These are phyloP conservation scores for Melanocharis versteri DNA, from an alignment of 2,113 vertebrate genomes.

Conservation along the genomic window DNA sequence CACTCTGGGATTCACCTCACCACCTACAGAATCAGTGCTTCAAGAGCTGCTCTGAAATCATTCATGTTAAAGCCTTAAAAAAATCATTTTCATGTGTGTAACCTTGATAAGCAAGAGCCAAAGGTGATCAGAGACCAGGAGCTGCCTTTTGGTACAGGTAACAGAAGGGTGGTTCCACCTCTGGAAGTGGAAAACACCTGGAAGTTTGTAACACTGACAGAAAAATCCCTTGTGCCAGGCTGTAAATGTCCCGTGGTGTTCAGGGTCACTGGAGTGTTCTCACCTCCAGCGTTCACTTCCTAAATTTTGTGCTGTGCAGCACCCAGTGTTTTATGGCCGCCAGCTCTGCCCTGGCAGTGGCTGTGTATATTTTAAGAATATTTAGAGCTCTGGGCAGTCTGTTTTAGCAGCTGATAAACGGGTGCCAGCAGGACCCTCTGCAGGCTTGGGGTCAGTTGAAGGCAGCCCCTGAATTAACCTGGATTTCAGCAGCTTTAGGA, in stretches of 20 bases:
- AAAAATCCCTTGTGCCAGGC: background rate
- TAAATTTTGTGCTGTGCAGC: background rate
- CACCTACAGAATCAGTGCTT: accelerated
- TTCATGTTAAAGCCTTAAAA: background rate
- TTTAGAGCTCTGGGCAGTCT: background rate
- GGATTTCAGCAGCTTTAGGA: background rate
- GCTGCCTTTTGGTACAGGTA: background rate
- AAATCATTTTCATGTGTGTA: accelerated
- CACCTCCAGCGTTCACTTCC: background rate
- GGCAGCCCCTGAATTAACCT: background rate
- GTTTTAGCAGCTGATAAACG: background rate
- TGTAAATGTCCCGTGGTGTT: accelerated
- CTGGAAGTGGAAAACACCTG: background rate
- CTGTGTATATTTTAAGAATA: background rate
- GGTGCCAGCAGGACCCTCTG: background rate
- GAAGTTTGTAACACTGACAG: background rate
- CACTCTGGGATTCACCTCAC: background rate
- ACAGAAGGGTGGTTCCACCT: background rate
- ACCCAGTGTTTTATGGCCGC: background rate
- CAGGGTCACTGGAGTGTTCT: background rate
- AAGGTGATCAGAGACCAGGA: background rate
- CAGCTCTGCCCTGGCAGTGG: background rate
- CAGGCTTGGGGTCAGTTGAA: background rate
- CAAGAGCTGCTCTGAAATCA: background rate
- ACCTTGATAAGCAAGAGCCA: background rate